phyloP scores from a whole-genome alignment of 2,113 vertebrate species.

The Xiphophorus hellerii region DNA sequence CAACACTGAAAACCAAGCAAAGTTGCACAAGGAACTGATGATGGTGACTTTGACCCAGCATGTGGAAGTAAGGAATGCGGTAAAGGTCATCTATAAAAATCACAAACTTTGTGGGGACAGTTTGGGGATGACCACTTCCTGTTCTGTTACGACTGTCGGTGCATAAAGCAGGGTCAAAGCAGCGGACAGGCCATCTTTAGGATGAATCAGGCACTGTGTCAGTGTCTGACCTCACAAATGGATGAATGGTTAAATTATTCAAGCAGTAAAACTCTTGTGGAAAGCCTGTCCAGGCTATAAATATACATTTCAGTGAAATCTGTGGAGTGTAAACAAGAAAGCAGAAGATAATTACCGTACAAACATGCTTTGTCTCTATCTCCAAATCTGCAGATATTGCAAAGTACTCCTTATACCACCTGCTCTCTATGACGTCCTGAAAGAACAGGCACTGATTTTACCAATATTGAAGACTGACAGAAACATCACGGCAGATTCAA shows the following conservation, averaged over 20 bases:
- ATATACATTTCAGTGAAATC: background rate
- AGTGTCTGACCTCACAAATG: background rate
- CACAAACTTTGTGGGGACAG: too few species aligned
- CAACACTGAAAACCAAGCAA: too few species aligned
- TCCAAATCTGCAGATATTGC: conserved; percentile 51
- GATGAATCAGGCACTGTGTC: background rate
- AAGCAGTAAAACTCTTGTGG: background rate
- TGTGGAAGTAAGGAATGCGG: background rate
- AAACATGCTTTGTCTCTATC: conserved; percentile 60
- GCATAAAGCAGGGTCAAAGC: background rate
- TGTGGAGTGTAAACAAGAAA: background rate
- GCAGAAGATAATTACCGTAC: conserved; percentile 55
- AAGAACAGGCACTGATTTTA: background rate
- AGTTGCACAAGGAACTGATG: background rate
- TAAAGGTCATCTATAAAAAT: background rate
- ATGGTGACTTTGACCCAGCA: background rate
- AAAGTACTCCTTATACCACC: conserved; percentile 72
- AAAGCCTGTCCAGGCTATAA: too few species aligned
- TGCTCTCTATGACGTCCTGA: conserved; percentile 74
- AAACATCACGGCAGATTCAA: background rate
- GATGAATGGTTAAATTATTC: background rate
- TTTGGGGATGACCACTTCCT: too few species aligned
- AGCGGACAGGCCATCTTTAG: background rate
- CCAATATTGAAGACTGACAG: too few species aligned
- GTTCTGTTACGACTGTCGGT: background rate